phyloP scores from a whole-genome alignment of 35 echinoderm and acorn worm genomes.

The Amphiura filiformis region DNA sequence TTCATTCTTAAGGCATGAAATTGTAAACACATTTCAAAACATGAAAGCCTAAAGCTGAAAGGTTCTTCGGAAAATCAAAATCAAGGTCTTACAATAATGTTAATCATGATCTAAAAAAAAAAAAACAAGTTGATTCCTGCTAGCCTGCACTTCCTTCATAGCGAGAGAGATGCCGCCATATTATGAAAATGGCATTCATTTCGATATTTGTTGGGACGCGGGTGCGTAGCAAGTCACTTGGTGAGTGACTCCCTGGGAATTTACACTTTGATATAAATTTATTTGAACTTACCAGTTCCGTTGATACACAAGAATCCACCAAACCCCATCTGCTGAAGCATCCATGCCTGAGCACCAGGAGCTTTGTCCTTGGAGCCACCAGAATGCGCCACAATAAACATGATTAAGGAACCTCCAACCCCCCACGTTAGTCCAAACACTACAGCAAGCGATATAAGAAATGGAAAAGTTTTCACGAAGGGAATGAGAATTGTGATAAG shows the following conservation, averaged over 20 bases:
- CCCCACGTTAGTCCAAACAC: not conserved
- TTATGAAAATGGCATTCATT: too few species aligned
- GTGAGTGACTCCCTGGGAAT: not conserved
- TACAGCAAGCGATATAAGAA: not conserved
- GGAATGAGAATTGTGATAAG: not conserved
- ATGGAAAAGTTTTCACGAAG: not conserved
- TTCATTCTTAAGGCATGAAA: too few species aligned
- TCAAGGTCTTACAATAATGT: too few species aligned
- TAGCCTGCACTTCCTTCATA: too few species aligned
- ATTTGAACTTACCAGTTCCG: not conserved
- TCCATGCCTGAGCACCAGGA: not conserved
- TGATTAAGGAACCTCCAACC: not conserved
- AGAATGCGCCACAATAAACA: not conserved
- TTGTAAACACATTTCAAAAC: too few species aligned
- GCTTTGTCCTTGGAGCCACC: not conserved
- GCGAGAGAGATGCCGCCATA: too few species aligned
- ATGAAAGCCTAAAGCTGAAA: too few species aligned
- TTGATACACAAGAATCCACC: not conserved
- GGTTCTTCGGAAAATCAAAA: too few species aligned
- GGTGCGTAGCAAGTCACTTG: not conserved
- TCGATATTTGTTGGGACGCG: not conserved
- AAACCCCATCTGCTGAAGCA: not conserved
- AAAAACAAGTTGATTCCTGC: too few species aligned
- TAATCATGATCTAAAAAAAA: not conserved
- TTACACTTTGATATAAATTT: too few species aligned